phyloP scores from a whole-genome alignment of 2,888 invertebrate species.

The Drosophila seclusa region DNA sequence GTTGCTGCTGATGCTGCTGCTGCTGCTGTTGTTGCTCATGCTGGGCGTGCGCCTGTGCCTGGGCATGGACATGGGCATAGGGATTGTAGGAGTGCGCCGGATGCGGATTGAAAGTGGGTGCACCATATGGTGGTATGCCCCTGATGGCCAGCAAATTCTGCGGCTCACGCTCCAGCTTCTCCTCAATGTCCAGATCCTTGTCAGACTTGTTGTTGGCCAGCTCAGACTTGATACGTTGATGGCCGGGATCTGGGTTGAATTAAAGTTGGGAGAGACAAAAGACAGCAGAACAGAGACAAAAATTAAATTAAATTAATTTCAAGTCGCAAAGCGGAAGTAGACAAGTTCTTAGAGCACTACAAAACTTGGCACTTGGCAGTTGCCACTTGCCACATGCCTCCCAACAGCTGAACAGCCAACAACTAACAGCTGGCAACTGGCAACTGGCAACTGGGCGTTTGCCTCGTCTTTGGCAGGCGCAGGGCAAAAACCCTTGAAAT shows the following conservation, averaged over 20 bases:
- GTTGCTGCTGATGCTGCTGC: constrained; percentile 53
- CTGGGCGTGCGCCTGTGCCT: constrained; percentile 84
- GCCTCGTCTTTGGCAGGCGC: constrained; percentile 45
- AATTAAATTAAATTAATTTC: constrained; percentile 70
- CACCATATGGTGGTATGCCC: constrained; percentile 64
- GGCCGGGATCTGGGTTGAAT: constrained; percentile 70
- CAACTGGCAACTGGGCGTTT: constrained; percentile 54
- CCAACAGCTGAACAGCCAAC: constrained; percentile 7
- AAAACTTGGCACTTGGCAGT: constrained; percentile 68
- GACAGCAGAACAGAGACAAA: constrained; percentile 41
- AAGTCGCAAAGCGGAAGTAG: constrained; percentile 69
- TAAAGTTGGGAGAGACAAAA: constrained; percentile 34
- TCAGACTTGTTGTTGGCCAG: constrained; percentile 87
- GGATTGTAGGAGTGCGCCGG: constrained; percentile 63
- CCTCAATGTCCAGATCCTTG: constrained; percentile 88
- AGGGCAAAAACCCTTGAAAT: constrained; percentile 77
- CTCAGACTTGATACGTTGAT: constrained; percentile 87
- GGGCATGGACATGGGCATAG: constrained; percentile 58
- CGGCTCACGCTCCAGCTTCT: constrained; percentile 91
- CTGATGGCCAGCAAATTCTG: constrained; percentile 82
- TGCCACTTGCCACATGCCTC: constrained; percentile 40
- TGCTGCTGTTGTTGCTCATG: constrained; percentile 60
- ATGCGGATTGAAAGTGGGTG: constrained; percentile 56
- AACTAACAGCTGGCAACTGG: constrained; percentile 28
- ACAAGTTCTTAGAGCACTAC: constrained; percentile 72